phyloP scores from a whole-genome alignment of 2,888 invertebrate species.

The Clivina fossor region DNA sequence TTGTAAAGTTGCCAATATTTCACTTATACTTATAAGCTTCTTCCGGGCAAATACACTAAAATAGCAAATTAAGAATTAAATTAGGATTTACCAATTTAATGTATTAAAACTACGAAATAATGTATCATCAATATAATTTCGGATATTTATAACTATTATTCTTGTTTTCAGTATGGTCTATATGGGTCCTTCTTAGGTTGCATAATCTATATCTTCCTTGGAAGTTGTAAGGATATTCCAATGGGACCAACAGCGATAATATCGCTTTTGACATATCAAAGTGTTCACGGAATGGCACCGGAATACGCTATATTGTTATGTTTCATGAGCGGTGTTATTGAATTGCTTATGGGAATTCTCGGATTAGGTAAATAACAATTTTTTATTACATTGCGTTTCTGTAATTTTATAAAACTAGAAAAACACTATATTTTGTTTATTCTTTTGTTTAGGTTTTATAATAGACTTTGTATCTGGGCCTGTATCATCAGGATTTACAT shows the following conservation, averaged over 20 bases:
- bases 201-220: slow-evolving; percentile 86
- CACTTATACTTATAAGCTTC: too few relatives aligned
- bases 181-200: slow-evolving; percentile 93
- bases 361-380: slow-evolving; percentile 64
- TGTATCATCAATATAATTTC: not conserved
- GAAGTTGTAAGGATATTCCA: slow-evolving; percentile 90
- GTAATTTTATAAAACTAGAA: not conserved
- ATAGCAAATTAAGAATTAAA: too few relatives aligned
- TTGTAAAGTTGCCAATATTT: too few relatives aligned
- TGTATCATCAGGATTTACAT: slow-evolving; percentile 86
- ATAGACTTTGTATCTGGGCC: slow-evolving; percentile 90
- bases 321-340: slow-evolving; percentile 72
- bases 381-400: not conserved
- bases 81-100: too few relatives aligned
- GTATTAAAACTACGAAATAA: too few relatives aligned
- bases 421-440: not conserved
- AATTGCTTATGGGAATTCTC: slow-evolving; percentile 78
- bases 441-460: slow-evolving; percentile 65
- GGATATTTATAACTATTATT: slow-evolving; percentile 20
- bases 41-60: too few relatives aligned
- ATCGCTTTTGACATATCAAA: slow-evolving; percentile 81
- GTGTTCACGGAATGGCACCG: slow-evolving; percentile 64
- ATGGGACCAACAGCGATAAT: slow-evolving; percentile 92
- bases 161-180: slow-evolving; percentile 73
- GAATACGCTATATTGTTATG: slow-evolving; percentile 75